Conservation (phyloP, 2,888 invertebrate genomes). For the Lycophotia porphyrea region DNA sequence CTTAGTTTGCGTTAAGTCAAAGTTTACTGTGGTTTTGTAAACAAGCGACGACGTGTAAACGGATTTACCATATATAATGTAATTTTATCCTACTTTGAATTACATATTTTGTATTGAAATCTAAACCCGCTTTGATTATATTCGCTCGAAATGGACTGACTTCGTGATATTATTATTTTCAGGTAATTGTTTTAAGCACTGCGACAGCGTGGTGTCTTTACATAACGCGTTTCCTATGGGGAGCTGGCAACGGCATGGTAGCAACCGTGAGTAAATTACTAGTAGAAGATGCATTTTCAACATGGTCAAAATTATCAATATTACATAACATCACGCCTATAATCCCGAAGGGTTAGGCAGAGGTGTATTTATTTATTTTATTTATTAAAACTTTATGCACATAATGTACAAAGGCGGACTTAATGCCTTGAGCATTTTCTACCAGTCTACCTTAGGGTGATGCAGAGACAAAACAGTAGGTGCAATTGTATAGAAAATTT, state of each 20-base stretch:
- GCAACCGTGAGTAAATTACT: slow-evolving; percentile 75
- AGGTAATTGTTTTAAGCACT: slow-evolving; percentile 82
- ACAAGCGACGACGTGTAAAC: not conserved
- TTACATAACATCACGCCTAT: too few relatives aligned
- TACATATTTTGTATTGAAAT: too few relatives aligned
- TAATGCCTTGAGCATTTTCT: too few relatives aligned
- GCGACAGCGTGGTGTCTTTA: slow-evolving; percentile 84
- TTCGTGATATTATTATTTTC: slow-evolving; percentile 64
- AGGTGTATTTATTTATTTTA: too few relatives aligned
- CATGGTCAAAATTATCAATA: not conserved
- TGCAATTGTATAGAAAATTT: too few relatives aligned
- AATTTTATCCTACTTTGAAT: not conserved
- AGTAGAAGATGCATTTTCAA: not conserved
- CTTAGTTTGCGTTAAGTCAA: too few relatives aligned
- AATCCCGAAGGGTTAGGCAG: too few relatives aligned
- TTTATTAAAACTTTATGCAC: too few relatives aligned
- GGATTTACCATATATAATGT: not conserved
- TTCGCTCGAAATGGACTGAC: not conserved
- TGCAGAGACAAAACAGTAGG: too few relatives aligned
- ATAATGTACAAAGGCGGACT: too few relatives aligned
- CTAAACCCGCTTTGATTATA: not conserved
- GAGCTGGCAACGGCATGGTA: slow-evolving; percentile 86
- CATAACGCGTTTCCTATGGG: slow-evolving; percentile 85
- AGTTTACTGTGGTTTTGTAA: not conserved
- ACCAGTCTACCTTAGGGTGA: too few relatives aligned